Base-by-base conservation (phyloP, 2,888 invertebrate genomes). In the Agrochola macilenta region DNA sequence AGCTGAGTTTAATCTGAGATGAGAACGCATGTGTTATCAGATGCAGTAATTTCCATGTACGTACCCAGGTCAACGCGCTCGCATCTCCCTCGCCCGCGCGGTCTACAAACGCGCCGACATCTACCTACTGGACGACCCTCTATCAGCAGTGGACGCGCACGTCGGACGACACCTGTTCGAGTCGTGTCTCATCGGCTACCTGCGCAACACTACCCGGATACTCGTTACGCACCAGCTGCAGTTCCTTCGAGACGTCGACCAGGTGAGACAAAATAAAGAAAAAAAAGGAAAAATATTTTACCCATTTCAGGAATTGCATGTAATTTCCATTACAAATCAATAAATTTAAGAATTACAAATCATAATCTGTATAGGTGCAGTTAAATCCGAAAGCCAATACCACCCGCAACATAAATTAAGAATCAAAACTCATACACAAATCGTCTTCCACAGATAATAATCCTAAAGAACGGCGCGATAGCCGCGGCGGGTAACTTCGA, bases 101-200 rank as follows among this genome's bases (percentile, higher is more conserved):
- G 98, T 99, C 1, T 99, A 99, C 94, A 98, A 98, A 69, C 97
- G 98, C 83, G 98, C 98, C 0, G 98, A 99, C 87, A 98, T 99
- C 85, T 99, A 99, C 92, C 94, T 99, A 26, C 95, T 99, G 74
- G 99, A 99, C 93, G 99, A 99, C 96, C 99, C 99, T 0, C 96
- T 99, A 58, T 98, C 99, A 81, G 99, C 99, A 0, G 99, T 99
- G n/a, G 99, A 99, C 95, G 97, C 99, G 0, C 98, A 98, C 92
- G 99, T 99, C 1, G 98, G 99, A 1, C 97, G 98, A 8, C 98
- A 99, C 93, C 97, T 99, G 87, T 99, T 99, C 94, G 98, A 99
- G 91, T 97, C 98, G 90, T 99, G 98, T 90, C 97, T 98, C 73
- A 97, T 95, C 54, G 96, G 97, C 11, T 97, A 97, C 89, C 95